Percentiles rank a stretch among this genome's conserved stretches.
Evolutionary conservation across 2,113 vertebrate species (phyloP).

Genomic region (Laterallus jamaicensis): DNA sequence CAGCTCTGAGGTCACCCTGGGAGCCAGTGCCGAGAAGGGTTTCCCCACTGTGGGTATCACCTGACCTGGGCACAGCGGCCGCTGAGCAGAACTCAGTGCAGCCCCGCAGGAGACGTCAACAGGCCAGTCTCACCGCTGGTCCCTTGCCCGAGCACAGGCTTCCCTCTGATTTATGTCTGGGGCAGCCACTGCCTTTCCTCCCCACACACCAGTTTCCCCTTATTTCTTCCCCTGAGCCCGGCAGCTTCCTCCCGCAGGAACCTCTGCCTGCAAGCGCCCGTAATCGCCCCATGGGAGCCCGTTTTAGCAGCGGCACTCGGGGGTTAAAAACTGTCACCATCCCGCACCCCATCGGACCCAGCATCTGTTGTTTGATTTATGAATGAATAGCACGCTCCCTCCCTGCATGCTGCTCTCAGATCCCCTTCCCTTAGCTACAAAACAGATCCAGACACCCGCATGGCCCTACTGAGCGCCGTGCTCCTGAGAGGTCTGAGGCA

Average conservation of each 20-base stretch:
- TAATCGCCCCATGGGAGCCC: not conserved
- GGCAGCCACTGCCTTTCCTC: not conserved
- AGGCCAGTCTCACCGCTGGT: not conserved
- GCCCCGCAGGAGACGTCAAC: not conserved
- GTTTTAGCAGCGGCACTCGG: not conserved
- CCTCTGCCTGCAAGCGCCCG: not conserved
- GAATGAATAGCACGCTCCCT: slow-evolving; percentile 51
- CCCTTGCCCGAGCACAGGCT: not conserved
- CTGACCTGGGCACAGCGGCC: not conserved
- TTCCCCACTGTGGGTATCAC: not conserved
- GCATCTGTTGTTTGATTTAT: slow-evolving; percentile 47
- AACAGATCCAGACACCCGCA: slow-evolving; percentile 48
- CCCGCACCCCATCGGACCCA: not conserved
- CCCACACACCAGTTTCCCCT: not conserved
- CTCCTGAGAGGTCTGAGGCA: slow-evolving; percentile 41
- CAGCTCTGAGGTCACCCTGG: not conserved
- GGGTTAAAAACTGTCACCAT: slow-evolving; percentile 47
- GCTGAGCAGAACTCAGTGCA: not conserved
- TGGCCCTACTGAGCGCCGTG: not conserved
- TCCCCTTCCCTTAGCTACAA: slow-evolving; percentile 42
- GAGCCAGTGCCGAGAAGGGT: not conserved
- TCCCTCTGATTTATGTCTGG: not conserved
- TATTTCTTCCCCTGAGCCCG: not conserved
- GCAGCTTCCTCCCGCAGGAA: not conserved
- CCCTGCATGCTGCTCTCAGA: slow-evolving; percentile 47